Percentiles rank a stretch among this genome's conserved stretches.
phyloP scores from a whole-genome alignment of 2,113 vertebrate genomes.

The Platysteira castanea region DNA sequence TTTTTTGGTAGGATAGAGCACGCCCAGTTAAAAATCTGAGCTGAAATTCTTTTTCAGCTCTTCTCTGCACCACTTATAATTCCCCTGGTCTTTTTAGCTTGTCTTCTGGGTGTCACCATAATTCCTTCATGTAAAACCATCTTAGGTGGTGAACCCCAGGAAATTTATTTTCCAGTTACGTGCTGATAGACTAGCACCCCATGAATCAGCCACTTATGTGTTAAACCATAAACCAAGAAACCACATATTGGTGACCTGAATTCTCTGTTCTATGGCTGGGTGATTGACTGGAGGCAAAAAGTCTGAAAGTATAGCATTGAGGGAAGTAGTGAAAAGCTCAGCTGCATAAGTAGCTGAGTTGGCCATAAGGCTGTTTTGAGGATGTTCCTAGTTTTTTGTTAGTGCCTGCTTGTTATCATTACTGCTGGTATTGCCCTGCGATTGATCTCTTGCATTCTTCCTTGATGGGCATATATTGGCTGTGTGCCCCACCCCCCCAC shows the following conservation, averaged over 20 bases:
- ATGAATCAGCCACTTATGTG: neutral
- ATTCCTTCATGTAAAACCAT: neutral
- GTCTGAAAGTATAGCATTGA: neutral
- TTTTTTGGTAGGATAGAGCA: neutral
- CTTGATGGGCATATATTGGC: too few species aligned
- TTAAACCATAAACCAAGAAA: neutral
- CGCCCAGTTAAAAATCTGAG: neutral
- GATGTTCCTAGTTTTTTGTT: too few species aligned
- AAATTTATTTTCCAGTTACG: neutral
- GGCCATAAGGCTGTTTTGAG: neutral
- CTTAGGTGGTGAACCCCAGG: neutral
- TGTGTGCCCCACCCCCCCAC: too few species aligned
- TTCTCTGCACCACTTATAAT: neutral
- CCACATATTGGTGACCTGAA: neutral
- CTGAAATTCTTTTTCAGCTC: neutral
- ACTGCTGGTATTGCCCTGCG: too few species aligned
- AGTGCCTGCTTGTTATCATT: too few species aligned
- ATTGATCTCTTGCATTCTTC: too few species aligned
- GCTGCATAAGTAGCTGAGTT: neutral
- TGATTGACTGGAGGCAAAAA: neutral
- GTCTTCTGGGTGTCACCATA: neutral
- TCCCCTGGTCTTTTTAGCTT: neutral
- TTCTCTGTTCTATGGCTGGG: neutral
- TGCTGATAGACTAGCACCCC: neutral
- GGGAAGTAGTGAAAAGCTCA: neutral